Percentiles rank a stretch among this genome's conserved stretches.
These are phyloP conservation scores for Blastomussa wellsi DNA, from an alignment of 92 coral and sea anemone genomes.

Conservation along the genomic window DNA sequence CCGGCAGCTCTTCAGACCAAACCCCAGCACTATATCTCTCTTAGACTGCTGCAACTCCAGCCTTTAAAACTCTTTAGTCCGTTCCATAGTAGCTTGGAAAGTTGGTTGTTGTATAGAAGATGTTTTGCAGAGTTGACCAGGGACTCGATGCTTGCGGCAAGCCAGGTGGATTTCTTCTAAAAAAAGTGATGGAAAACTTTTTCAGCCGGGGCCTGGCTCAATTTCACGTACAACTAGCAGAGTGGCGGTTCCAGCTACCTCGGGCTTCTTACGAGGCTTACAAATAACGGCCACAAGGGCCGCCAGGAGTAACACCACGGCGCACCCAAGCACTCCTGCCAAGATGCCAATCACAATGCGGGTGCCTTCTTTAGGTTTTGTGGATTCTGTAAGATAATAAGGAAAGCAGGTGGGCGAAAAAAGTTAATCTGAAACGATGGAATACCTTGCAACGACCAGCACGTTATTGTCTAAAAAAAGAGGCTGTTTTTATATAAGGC, in stretches of 20 bases:
- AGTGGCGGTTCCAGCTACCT: conserved; percentile 1
- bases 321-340: conserved; percentile 17
- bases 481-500: too few species aligned
- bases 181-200: not conserved
- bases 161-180: not conserved
- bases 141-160: not conserved
- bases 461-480: too few species aligned
- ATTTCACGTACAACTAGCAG: not conserved
- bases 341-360: not conserved
- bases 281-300: conserved; percentile 4
- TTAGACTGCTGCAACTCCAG: too few species aligned
- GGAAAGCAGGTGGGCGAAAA: not conserved
- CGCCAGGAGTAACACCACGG: conserved; percentile 10
- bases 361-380: not conserved
- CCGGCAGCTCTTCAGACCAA: not conserved
- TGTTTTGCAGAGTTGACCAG: not conserved
- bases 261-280: conserved; percentile 1
- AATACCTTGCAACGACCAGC: too few species aligned
- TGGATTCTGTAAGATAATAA: not conserved
- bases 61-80: too few species aligned
- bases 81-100: too few species aligned
- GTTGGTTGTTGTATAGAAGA: too few species aligned
- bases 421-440: not conserved
- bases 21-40: too few species aligned
- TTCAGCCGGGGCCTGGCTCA: conserved; percentile 12